Base-by-base conservation (phyloP, 2,797 vertebrate species). In the Astyanax mexicanus region DNA sequence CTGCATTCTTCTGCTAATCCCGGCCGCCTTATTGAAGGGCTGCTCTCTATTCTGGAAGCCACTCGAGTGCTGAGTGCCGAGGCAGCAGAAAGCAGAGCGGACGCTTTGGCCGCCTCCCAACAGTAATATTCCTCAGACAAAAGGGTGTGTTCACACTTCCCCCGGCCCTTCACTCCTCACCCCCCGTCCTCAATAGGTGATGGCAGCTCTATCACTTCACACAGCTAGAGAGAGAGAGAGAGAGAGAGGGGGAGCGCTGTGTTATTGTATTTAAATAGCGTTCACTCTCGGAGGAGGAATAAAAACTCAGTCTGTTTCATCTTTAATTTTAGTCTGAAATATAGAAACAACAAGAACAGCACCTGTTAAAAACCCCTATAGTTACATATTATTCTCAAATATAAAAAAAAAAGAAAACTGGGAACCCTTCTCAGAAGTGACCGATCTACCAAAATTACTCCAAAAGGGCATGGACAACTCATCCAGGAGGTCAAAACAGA, bases 41-140 rank as follows among this genome's bases (percentile, higher is more conserved):
- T 69, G 37, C 38, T 19, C 58, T 65, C 23, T 51, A 4, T 23
- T 23, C 49, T 69, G 45, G 54, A 40, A 68, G 19, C 21, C 60
- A 29, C 27, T 67, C 55, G 44, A 51, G 27, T 49, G 40, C 68
- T 45, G 65, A 67, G 69, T 51, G 44, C 42, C 25, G 42, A 74
- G 66, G 29, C 42, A 77, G 69, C 74, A 64, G 76, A 84, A 78
- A 77, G 47, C 69, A 80, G 81, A 86, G 76, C 85, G 86, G 42
- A 21, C 84, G 86, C 68, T 84, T 65, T 89, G 92, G 88, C 78
- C n/a, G 68, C 23, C 69, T 54, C 86, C 87, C 91, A 92, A 82
- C 65, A 84, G 84, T 89, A 92, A 90, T 90, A 85, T 86, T 81
- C 77, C 78, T 58, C 73, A 64, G 69, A 75, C 69, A 84, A 85